Percentiles rank a stretch among this genome's conserved stretches.
Conservation (phyloP, 2,888 invertebrate species). For the Lasius fuliginosus region DNA sequence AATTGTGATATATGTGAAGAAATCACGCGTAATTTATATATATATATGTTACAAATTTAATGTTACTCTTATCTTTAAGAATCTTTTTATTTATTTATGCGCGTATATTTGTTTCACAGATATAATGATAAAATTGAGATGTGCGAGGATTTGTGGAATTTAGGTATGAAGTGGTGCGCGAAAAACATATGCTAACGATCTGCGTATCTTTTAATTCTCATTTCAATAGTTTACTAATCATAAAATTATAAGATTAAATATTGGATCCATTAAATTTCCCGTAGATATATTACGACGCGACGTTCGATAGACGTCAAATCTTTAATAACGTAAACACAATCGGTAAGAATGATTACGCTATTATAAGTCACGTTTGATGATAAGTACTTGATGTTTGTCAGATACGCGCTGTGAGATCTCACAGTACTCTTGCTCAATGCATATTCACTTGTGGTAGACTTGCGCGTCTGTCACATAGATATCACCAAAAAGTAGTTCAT, state of each 20-base stretch:
- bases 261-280: background rate
- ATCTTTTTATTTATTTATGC: slow-evolving; percentile 20
- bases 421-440: slow-evolving; percentile 41
- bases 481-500: slow-evolving; percentile 40
- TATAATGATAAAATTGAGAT: background rate
- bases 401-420: slow-evolving; percentile 12
- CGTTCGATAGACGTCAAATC: background rate
- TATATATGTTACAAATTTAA: background rate
- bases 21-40: slow-evolving; percentile 4
- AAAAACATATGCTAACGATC: background rate
- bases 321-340: background rate
- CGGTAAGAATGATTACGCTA: background rate
- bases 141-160: background rate
- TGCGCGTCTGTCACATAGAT: background rate
- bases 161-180: background rate
- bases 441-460: slow-evolving; percentile 5
- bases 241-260: background rate
- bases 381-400: slow-evolving; percentile 5
- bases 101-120: background rate
- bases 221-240: background rate
- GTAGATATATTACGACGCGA: background rate
- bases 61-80: background rate
- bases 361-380: slow-evolving; percentile 18
- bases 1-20: slow-evolving; percentile 22
- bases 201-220: too few species aligned